Percentiles rank a stretch among this genome's conserved stretches.
Conservation (phyloP, 2,797 vertebrate genomes). For the Lycodopsis pacificus region DNA sequence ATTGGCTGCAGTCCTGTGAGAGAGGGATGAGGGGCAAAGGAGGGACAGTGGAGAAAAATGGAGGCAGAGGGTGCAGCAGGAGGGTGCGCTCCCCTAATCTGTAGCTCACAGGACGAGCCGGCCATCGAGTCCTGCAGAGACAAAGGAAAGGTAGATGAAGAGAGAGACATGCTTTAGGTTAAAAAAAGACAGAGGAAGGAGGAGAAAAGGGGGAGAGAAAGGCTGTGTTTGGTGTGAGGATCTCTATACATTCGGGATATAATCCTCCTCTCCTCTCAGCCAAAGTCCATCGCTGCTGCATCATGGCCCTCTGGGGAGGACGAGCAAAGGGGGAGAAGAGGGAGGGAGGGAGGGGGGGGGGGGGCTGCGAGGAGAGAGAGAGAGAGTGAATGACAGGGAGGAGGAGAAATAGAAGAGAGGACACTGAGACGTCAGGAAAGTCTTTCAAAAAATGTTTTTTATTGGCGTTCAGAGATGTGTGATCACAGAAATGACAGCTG, state of each 20-base stretch:
- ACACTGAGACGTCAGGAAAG: slow-evolving; percentile 44
- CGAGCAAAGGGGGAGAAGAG: slow-evolving; percentile 51
- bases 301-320: slow-evolving; percentile 75
- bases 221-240: slow-evolving; percentile 11
- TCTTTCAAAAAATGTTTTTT: slow-evolving; percentile 39
- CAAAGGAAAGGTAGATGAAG: slow-evolving; percentile 8
- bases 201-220: slow-evolving; percentile 14
- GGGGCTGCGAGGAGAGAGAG: slow-evolving; percentile 17
- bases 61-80: slow-evolving; percentile 41
- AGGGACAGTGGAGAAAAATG: slow-evolving; percentile 48
- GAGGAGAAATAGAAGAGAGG: slow-evolving; percentile 39
- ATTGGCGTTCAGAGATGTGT: slow-evolving; percentile 23
- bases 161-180: slow-evolving; percentile 25
- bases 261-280: slow-evolving; percentile 58
- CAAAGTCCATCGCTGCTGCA: slow-evolving; percentile 73
- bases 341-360: neutral
- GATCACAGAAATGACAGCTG: slow-evolving; percentile 29
- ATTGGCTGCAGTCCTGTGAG: slow-evolving; percentile 76
- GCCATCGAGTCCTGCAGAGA: slow-evolving; percentile 50
- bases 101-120: slow-evolving; percentile 56
- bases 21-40: slow-evolving; percentile 54
- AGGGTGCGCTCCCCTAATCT: slow-evolving; percentile 61
- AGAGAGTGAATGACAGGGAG: slow-evolving; percentile 60
- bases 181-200: slow-evolving; percentile 19
- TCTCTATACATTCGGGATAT: slow-evolving; percentile 55